These are phyloP conservation scores for Microtus pennsylvanicus DNA, from an alignment of 2,113 vertebrate genomes.

Conservation along the genomic window DNA sequence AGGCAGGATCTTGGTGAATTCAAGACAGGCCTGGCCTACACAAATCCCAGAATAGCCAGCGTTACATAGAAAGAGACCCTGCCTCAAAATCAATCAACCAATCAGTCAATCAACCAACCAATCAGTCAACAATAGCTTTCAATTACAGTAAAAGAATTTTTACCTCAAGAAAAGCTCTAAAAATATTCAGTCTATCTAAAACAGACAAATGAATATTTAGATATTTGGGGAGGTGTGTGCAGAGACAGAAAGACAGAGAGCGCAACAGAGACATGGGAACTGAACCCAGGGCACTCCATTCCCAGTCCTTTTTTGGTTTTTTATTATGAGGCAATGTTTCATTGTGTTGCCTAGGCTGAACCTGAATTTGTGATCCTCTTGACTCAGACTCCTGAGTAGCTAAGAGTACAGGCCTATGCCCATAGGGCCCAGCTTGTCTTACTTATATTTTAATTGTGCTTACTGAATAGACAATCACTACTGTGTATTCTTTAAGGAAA, in stretches of 20 bases:
- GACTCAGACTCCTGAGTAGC: not conserved
- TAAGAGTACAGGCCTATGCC: not conserved
- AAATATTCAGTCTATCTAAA: not conserved
- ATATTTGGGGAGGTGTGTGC: not conserved
- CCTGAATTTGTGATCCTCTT: not conserved
- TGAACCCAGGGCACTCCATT: not conserved
- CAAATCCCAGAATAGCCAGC: not conserved
- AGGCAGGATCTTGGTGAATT: not conserved
- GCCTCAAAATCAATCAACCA: not conserved
- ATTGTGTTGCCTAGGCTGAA: not conserved
- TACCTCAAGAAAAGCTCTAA: not conserved
- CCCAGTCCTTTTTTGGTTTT: not conserved
- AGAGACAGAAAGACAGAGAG: not conserved
- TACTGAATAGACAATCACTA: not conserved
- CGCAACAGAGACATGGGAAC: not conserved
- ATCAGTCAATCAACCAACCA: not conserved
- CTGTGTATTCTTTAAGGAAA: not conserved
- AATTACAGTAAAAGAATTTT: slow-evolving; percentile 14
- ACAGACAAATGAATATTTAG: not conserved
- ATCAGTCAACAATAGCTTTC: not conserved
- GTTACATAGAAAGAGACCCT: not conserved
- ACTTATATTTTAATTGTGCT: slow-evolving; percentile 17
- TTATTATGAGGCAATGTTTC: not conserved
- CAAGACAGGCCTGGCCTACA: not conserved
- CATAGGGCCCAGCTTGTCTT: not conserved